Evolutionary conservation across 2,888 invertebrate species (phyloP).

Genomic region (Mythimna albipuncta): DNA sequence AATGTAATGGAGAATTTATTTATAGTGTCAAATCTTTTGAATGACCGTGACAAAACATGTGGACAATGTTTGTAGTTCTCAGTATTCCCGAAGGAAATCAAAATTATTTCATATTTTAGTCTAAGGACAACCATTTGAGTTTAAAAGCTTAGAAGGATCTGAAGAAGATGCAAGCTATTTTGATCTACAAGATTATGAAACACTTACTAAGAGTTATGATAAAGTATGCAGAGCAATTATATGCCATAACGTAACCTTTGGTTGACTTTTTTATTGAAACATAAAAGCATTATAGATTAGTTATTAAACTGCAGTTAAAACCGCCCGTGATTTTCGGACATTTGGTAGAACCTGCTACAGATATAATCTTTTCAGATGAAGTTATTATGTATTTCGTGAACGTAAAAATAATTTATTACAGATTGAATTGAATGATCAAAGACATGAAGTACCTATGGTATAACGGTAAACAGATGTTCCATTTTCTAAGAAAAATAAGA

Average conservation of each 20-base stretch:
- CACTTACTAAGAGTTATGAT: neutral
- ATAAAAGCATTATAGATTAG: neutral
- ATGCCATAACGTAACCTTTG: neutral
- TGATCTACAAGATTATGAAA: too few relatives aligned
- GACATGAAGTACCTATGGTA: neutral
- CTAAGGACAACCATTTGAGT: neutral
- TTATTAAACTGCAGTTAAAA: neutral
- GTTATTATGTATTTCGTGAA: too few relatives aligned
- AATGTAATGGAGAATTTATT: too few relatives aligned
- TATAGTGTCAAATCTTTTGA: neutral
- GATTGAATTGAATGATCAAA: neutral
- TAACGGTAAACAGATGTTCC: neutral
- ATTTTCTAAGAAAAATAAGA: slow-evolving; percentile 7
- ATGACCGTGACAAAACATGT: neutral
- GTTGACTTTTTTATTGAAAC: neutral
- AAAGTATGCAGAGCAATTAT: neutral
- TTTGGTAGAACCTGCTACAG: neutral
- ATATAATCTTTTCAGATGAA: neutral
- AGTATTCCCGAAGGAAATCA: neutral
- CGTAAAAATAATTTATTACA: neutral
- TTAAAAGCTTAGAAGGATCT: neutral
- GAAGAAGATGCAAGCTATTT: neutral
- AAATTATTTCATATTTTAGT: neutral
- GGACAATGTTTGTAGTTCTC: neutral
- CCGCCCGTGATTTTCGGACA: neutral